Conservation (phyloP, 2,888 invertebrate species). For the Nephrotoma flavescens region DNA sequence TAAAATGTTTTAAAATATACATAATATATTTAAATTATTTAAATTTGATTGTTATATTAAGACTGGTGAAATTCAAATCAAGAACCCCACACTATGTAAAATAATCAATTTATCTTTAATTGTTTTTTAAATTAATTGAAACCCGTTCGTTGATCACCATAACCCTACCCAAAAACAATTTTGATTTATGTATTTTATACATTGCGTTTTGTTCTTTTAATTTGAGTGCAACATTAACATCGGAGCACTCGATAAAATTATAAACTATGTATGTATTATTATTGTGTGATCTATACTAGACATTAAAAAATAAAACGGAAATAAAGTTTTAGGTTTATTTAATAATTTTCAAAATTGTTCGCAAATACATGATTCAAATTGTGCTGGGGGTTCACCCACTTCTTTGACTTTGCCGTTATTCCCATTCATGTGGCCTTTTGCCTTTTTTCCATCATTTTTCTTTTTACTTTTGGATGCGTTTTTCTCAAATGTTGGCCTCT, state of each 20-base stretch:
- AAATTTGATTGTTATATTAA: background rate
- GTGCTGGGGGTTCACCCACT: background rate
- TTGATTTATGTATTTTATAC: too few species aligned
- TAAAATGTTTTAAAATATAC: background rate
- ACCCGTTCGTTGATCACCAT: too few species aligned
- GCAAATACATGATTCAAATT: background rate
- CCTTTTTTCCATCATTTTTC: background rate
- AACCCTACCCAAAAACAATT: too few species aligned
- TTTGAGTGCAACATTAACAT: background rate
- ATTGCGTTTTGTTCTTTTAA: background rate
- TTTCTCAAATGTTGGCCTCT: slow-evolving; percentile 1
- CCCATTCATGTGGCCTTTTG: background rate
- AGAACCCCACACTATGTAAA: background rate
- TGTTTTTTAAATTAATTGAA: background rate
- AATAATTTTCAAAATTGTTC: background rate
- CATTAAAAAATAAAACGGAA: background rate
- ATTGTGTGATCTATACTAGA: background rate
- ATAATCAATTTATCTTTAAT: background rate
- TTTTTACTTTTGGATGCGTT: background rate
- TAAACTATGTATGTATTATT: background rate
- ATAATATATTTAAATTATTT: background rate
- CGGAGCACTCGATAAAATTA: too few species aligned
- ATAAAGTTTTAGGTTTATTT: background rate
- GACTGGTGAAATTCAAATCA: background rate
- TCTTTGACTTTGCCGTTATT: background rate